Evolutionary conservation across 2,888 invertebrate species (phyloP).

Genomic region (Gandaritis pyraliata): DNA sequence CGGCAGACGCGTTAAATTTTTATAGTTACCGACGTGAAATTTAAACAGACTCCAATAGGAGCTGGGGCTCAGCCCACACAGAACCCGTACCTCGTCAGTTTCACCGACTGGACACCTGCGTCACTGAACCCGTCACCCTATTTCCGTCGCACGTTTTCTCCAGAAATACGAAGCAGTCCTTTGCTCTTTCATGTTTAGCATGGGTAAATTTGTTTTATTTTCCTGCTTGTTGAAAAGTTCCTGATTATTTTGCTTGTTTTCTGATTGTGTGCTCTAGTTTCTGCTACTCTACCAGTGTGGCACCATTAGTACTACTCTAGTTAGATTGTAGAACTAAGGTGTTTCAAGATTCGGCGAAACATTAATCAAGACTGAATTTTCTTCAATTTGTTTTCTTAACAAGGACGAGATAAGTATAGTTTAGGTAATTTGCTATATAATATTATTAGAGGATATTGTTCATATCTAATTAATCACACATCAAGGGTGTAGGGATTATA

Average conservation of each 20-base stretch:
- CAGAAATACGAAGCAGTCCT: constrained; percentile 60
- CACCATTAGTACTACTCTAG: neutral
- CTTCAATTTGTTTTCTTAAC: no score
- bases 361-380: no score
- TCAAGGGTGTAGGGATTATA: neutral
- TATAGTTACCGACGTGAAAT: constrained; percentile 27
- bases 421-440: no score
- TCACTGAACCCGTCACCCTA: constrained; percentile 69
- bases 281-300: neutral
- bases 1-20: constrained; percentile 38
- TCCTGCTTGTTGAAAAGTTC: constrained; percentile 4
- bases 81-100: constrained; percentile 7
- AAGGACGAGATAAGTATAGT: no score
- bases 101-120: constrained; percentile 48
- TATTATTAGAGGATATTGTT: neutral
- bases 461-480: no score
- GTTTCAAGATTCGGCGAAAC: no score
- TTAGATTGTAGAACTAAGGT: neutral
- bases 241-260: constrained; percentile 5
- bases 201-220: constrained; percentile 7
- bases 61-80: constrained; percentile 26
- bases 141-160: constrained; percentile 73
- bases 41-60: constrained; percentile 17
- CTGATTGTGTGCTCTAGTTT: neutral
- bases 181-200: constrained; percentile 45